Evolutionary conservation across 2,113 vertebrate species (phyloP), one percentile per base, ranked within the genome.

Genomic region (Eurystomus gularis): DNA sequence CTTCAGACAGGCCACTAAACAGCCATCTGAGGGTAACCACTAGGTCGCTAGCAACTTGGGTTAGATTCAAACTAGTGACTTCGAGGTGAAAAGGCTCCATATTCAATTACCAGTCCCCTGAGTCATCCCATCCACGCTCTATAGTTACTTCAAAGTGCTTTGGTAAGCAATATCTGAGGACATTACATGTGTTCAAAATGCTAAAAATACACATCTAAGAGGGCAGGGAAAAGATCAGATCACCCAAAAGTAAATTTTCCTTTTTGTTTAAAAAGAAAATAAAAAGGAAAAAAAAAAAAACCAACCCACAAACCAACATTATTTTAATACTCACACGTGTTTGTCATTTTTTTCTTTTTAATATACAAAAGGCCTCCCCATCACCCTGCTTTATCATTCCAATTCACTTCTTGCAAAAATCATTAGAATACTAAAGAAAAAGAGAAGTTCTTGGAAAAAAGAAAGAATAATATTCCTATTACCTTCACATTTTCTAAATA

Each of bases 1-100:
- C 96, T 97, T 97, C 96, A 97, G 94, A 95, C 83, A 94, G 96
- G 92, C 96, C 96, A 94, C 96, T 82, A 95, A 97, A 96, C 95
- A 95, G 65, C 91, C 86, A 76, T 82, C 91, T 97, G 96, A 97
- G 96, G 96, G 91, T 94, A 96, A 97, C 96, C 96, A 95, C 95
- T 25, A 82, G 86, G 95, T 92, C 23, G n/a, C 91, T 96, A 61
- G 90, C 91, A 91, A 19, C 96, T 82, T 95, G 91, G 92, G 91
- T 9, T 89, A 6, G 1, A 62, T 89, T 92, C 94, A 95, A 73
- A 42, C 86, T 85, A 93, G 91, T 72, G 65, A 93, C 95, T 95
- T 51, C 5, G 93, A 96, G 95, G 95, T 97, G 96, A 96, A 97
- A 97, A 96, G 92, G 92, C 96, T 96, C 95, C 77, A 11, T 52